phyloP scores from a whole-genome alignment of 2,888 invertebrate species.

The Drosophila testacea region DNA sequence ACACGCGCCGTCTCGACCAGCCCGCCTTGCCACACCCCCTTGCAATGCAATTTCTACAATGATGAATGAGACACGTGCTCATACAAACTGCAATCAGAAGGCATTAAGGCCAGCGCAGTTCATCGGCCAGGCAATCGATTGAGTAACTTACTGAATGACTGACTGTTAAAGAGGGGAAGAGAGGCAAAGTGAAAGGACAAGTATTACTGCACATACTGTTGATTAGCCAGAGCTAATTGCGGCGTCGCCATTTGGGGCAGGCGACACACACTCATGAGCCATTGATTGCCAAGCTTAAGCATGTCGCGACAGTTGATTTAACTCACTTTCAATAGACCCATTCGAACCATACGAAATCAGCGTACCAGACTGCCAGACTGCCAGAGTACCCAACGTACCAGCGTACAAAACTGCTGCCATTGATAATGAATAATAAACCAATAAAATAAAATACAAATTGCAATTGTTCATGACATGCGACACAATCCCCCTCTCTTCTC shows the following conservation, averaged over 20 bases:
- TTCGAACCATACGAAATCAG: slow-evolving; percentile 13
- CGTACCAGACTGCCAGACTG: neutral
- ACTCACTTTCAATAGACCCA: slow-evolving; percentile 57
- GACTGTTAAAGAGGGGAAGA: neutral
- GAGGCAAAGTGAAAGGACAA: too few species aligned
- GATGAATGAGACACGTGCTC: slow-evolving; percentile 62
- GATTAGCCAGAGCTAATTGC: slow-evolving; percentile 50
- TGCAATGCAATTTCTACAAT: slow-evolving; percentile 11
- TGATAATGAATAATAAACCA: slow-evolving; percentile 72
- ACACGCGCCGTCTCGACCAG: slow-evolving; percentile 14
- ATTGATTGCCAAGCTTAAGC: slow-evolving; percentile 51
- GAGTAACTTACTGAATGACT: slow-evolving; percentile 45
- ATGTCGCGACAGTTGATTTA: slow-evolving; percentile 62
- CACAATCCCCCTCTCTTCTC: slow-evolving; percentile 25
- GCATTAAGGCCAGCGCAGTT: slow-evolving; percentile 67
- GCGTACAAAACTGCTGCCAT: slow-evolving; percentile 9
- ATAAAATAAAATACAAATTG: slow-evolving; percentile 72
- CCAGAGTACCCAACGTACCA: neutral
- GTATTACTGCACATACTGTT: slow-evolving; percentile 27
- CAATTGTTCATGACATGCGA: slow-evolving; percentile 60
- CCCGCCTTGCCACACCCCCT: neutral
- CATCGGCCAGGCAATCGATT: slow-evolving; percentile 66
- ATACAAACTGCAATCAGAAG: slow-evolving; percentile 44
- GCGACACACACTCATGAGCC: slow-evolving; percentile 24
- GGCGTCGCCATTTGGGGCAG: slow-evolving; percentile 30